These are phyloP conservation scores for Saimiri boliviensis DNA, from an alignment of 2,113 vertebrate species.

Conservation along the genomic window DNA sequence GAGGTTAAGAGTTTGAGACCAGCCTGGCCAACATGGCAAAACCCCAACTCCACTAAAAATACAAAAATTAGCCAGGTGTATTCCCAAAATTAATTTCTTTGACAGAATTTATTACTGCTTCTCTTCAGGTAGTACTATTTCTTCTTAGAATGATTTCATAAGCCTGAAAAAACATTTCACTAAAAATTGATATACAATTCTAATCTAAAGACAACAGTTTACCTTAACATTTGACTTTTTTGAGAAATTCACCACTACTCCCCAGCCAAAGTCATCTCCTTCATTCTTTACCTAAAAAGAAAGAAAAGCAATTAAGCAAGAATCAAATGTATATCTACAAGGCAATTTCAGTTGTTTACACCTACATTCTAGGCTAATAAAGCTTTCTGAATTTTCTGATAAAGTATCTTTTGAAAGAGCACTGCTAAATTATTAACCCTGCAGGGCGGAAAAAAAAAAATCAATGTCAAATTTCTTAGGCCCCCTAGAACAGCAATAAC, in stretches of 20 bases:
- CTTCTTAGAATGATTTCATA: not conserved
- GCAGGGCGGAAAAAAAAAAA: not conserved
- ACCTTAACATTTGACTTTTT: slow-evolving; percentile 98
- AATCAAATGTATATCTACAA: slow-evolving; percentile 67
- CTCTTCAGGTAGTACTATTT: slow-evolving; percentile 1
- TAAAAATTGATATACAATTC: not conserved
- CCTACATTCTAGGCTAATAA: not conserved
- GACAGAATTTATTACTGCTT: not conserved
- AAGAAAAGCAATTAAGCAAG: not conserved
- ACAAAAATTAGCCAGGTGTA: not conserved
- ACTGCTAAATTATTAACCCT: not conserved
- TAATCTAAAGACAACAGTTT: slow-evolving; percentile 54
- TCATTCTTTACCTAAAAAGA: slow-evolving; percentile 93
- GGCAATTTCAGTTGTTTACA: not conserved
- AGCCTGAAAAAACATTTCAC: not conserved
- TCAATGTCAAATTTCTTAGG: not conserved
- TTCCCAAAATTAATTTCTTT: slow-evolving; percentile 1
- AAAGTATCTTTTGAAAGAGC: not conserved
- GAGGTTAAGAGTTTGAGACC: too few relatives aligned
- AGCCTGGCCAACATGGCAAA: too few relatives aligned
- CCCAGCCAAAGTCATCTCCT: slow-evolving; percentile 96
- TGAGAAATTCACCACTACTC: slow-evolving; percentile 97
- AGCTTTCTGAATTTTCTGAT: not conserved
- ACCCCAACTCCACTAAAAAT: too few relatives aligned
- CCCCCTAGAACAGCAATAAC: not conserved